Base-by-base conservation (phyloP, 2,888 invertebrate species). In the Trichogramma dendrolimi region DNA sequence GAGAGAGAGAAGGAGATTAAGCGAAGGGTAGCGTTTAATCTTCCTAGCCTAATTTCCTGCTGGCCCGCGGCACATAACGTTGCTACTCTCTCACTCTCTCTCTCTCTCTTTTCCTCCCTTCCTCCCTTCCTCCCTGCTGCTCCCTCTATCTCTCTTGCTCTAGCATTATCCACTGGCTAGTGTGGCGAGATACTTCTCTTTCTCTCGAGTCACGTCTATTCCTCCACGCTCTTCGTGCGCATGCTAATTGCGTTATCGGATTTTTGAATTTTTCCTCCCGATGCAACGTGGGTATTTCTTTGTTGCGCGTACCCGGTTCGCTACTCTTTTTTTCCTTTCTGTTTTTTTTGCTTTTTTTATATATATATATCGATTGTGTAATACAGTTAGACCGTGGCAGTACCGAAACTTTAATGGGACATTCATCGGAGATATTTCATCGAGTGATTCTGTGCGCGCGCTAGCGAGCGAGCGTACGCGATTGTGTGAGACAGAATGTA, bases 21-120 rank as follows among this genome's bases (percentile, higher is more conserved):
- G 60, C 47, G 42, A 8, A 14, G 10, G 10, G 47, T 40, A 42
- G 46, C 49, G 61, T 61, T 61, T 64, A 64, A 61, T 61, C 65
- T 65, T 61, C 58, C 55, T 63, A 60, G 60, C 62, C 56, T 63
- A 63, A 62, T 65, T 61, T 62, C 62, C 62, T 58, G 62, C 54
- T 42, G 50, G 51, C 48, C 58, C 51, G 41, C 27, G 39, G 53
- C 54, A 40, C 56, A 11, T 46, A 48, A 27, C 27, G 27, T 27
- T 27, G 27, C 27, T 27, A 27, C 27, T 27, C 27, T 14, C 14
- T 14, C 14, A 14, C 14, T 14, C 14, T 14, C 14, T 27, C 27
- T 27, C 27, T 27, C 14, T 49, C 5, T 14, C 48, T 48, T n/a
- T 4, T 6, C 47, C 10, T 47, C 7, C 5, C 5, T 47, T 47